Evolutionary conservation across 2,113 vertebrate species (phyloP), one percentile per base, ranked within the genome.

Genomic region (Tursiops truncatus): DNA sequence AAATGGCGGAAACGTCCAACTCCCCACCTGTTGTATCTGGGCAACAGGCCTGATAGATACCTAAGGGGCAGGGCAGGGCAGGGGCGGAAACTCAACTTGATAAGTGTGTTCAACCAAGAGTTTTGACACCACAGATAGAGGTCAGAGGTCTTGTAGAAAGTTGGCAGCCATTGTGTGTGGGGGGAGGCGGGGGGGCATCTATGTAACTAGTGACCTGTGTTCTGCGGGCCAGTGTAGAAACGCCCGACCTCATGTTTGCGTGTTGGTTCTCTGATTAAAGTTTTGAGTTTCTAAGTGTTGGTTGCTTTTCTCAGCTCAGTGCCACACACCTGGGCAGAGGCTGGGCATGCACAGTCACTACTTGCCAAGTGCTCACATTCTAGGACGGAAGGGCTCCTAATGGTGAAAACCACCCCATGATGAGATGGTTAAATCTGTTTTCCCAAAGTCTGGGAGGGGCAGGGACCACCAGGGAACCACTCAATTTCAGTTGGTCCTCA

Each of bases 201-300:
- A 10, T 77, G 36, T 81, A 50, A 77, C n/a, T 65, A 13, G 50
- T 77, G n/a, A 62, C 68, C 26, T 82, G 20, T 88, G n/a, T 76
- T 26, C 58, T 71, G 14, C 31, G 9, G 67, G 53, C 36, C 60
- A 2, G 1, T 44, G 70, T n/a, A 38, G 76, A 80, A 58, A 60
- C 0, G 6, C n/a, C 60, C 15, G 17, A 14, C 26, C 79, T 36
- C 28, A 14, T 36, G 20, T 95, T 36, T 80, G 26, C 0, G 3
- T 63, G 20, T 74, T 38, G 63, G 26, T 96, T 94, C 56, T 93
- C 71, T 86, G 79, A 96, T 95, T 96, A 96, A 98, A 95, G 89
- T 92, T 96, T 87, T 90, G 23, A 91, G 28, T 89, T 67, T 89
- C 12, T 81, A 67, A 71, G 38, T 3, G 10, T 47, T 62, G 33